Evolutionary conservation across 1,140 invertebrate species (phyloP).

Genomic region (Leptinotarsa texana): DNA sequence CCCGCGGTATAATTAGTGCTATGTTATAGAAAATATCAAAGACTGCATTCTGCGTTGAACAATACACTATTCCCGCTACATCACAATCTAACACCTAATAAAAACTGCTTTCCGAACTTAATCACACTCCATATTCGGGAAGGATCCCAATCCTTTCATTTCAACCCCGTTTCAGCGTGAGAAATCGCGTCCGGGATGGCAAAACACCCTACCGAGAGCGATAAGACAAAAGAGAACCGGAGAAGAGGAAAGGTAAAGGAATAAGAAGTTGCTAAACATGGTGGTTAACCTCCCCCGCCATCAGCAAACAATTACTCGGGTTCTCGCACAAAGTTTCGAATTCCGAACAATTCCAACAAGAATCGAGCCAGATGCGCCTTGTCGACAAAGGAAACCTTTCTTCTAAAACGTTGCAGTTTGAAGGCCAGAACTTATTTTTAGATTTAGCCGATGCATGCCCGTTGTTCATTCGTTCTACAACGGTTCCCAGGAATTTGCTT

Average conservation of each 20-base stretch:
- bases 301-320: conserved; percentile 26
- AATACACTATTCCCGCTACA: too few relatives aligned
- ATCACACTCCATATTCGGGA: neutral
- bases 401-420: conserved; percentile 13
- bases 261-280: conserved; percentile 26
- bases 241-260: conserved; percentile 21
- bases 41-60: too few relatives aligned
- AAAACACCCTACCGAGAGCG: neutral
- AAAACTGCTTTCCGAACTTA: too few relatives aligned
- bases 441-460: neutral
- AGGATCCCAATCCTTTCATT: neutral
- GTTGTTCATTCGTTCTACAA: too few relatives aligned
- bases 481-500: too few relatives aligned
- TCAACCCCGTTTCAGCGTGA: neutral
- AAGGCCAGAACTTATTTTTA: conserved; percentile 11
- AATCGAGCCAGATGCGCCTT: conserved; percentile 16
- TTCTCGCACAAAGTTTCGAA: conserved; percentile 19
- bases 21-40: too few relatives aligned
- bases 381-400: neutral
- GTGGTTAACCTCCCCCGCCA: conserved; percentile 28
- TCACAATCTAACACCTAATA: too few relatives aligned
- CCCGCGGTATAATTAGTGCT: too few relatives aligned
- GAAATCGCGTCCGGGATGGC: neutral
- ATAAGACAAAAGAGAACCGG: neutral
- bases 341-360: conserved; percentile 25